Evolutionary conservation across 2,888 invertebrate genomes (phyloP).

Genomic region (Harmothoe impar): DNA sequence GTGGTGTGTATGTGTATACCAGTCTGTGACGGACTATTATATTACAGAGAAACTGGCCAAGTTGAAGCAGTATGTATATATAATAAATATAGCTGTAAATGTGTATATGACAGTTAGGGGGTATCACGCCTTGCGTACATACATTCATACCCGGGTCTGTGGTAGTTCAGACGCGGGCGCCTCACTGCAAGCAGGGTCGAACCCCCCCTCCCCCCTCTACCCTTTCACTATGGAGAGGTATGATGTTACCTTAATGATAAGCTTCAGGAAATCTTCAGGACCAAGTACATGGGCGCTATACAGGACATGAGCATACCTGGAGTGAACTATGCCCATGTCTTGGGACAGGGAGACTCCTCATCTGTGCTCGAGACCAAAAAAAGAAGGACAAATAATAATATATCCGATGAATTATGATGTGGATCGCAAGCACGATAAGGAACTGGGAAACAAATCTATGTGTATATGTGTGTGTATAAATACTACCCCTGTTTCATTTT

Average conservation of each 20-base stretch:
- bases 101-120: neutral
- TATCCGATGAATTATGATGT: neutral
- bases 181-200: constrained; percentile 23
- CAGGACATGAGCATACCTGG: neutral
- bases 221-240: neutral
- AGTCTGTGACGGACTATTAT: neutral
- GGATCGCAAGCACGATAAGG: constrained; percentile 39
- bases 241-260: neutral
- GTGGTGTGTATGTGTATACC: neutral
- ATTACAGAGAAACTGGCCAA: neutral
- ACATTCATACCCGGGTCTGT: constrained; percentile 10
- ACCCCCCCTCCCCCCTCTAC: neutral
- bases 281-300: neutral
- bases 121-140: neutral
- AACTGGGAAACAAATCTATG: neutral
- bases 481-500: constrained; percentile 27
- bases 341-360: neutral
- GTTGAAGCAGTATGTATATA: neutral
- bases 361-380: constrained; percentile 40
- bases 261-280: constrained; percentile 9
- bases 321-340: neutral
- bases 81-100: too few relatives aligned
- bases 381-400: neutral
- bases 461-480: constrained; percentile 50
- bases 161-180: neutral